Base-by-base conservation (phyloP, 2,888 invertebrate species). In the Pristionchus mayeri region DNA sequence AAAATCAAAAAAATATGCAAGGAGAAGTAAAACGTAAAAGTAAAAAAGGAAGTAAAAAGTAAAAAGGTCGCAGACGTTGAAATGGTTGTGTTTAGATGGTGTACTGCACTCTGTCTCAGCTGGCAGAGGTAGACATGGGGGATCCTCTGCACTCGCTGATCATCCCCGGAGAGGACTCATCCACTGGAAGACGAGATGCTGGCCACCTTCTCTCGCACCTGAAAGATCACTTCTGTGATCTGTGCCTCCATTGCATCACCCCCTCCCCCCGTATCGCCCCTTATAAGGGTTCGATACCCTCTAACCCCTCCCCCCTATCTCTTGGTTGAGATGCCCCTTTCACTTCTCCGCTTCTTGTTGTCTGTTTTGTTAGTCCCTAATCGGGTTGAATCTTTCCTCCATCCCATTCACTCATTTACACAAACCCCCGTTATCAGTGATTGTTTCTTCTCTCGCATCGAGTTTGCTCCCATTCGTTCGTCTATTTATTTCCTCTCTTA, bases 71-170 rank as follows among this genome's bases (percentile, higher is more conserved):
- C n/a, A n/a, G n/a, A n/a, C n/a, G n/a, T n/a, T n/a, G n/a, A 99
- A 99, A 16, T 95, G 96, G 85, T 93, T 93, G 60, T 95, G 95
- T 91, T 97, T 94, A 95, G 87, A 90, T 90, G 90, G 94, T 95
- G 21, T 96, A 95, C 57, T 95, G 95, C 91, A 95, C 95, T 16
- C 94, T 99, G 87, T 93, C 95, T 87, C 95, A 95, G 88, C 96
- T 99, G 96, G 76, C 87, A 80, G 95, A 96, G 92, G 89, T 91
- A 54, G 94, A 94, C 87, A 94, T 99, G 87, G 98, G 99, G 6
- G 94, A 95, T 54, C 99, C 99, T 0, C 94, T 99, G 67, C 99
- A 99, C 94, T 98, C 97, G 67, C 94, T 99, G 67, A 95, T 99
- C 84, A 95, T 99, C 91, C 96, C 96, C 60, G 93, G 93, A 13